phyloP scores from a whole-genome alignment of 2,113 vertebrate genomes.

The Engraulis encrasicolus region DNA sequence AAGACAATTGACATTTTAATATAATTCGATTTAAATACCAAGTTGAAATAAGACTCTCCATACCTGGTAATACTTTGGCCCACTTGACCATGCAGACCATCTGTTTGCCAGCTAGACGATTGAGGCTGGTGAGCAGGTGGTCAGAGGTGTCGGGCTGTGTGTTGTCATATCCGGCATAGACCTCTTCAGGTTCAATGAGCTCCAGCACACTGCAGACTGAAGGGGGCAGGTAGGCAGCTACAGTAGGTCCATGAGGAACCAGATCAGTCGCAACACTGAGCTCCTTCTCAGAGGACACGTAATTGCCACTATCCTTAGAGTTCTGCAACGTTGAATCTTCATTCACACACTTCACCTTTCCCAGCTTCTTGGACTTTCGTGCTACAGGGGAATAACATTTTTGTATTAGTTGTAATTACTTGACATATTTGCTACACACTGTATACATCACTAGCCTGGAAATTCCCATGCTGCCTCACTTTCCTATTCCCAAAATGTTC shows the following conservation, averaged over 20 bases:
- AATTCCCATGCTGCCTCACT: too few relatives aligned
- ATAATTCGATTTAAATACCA: background rate
- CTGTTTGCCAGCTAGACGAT: constrained; percentile 96
- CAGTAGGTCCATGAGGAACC: constrained; percentile 83
- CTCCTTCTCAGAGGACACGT: constrained; percentile 86
- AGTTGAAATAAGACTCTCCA: background rate
- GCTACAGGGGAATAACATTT: constrained; percentile 69
- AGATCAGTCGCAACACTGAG: constrained; percentile 82
- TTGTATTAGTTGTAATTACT: too few relatives aligned
- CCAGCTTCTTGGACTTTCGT: constrained; percentile 96
- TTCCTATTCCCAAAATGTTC: too few relatives aligned
- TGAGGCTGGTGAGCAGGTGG: constrained; percentile 95
- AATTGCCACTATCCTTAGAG: constrained; percentile 82
- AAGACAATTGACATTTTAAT: background rate
- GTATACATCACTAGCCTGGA: too few relatives aligned
- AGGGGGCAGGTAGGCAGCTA: constrained; percentile 87
- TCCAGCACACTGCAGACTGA: constrained; percentile 91
- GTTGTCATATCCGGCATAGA: constrained; percentile 92
- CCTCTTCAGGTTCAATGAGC: constrained; percentile 93
- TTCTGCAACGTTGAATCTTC: constrained; percentile 86
- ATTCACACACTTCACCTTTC: constrained; percentile 91
- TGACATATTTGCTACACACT: too few relatives aligned
- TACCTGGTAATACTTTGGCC: constrained; percentile 99
- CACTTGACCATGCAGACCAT: constrained; percentile 99
- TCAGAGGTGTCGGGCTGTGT: constrained; percentile 90